Percentiles rank a stretch among this genome's conserved stretches.
phyloP scores from a whole-genome alignment of 2,113 vertebrate species.

The Prietella phreatophila region DNA sequence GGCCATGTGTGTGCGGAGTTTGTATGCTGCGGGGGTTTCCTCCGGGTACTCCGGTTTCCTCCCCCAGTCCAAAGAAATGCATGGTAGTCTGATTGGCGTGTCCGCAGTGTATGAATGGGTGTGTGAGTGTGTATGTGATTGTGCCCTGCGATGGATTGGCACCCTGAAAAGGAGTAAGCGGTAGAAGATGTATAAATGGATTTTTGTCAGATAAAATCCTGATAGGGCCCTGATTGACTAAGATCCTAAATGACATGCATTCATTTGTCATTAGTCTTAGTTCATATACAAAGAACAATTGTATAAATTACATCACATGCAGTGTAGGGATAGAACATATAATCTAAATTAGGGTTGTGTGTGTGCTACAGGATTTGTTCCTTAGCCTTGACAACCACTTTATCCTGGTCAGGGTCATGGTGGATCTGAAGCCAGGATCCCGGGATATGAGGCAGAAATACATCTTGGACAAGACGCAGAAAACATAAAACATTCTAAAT shows the following conservation, averaged over 20 bases:
- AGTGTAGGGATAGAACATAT: neutral
- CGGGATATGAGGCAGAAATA: neutral
- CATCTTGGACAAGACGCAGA: neutral
- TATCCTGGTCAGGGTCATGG: neutral
- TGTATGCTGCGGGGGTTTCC: too few relatives aligned
- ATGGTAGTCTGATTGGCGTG: too few relatives aligned
- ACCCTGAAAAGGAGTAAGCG: too few relatives aligned
- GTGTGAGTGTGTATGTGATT: too few relatives aligned
- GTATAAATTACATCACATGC: neutral
- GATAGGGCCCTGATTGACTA: neutral
- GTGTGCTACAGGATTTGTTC: neutral
- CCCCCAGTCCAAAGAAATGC: too few relatives aligned
- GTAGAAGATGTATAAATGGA: too few relatives aligned
- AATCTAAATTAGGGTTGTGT: neutral
- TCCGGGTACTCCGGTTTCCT: too few relatives aligned
- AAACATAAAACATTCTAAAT: neutral
- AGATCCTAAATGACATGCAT: neutral
- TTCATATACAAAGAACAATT: neutral
- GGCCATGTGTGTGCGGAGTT: too few relatives aligned
- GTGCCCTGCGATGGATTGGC: too few relatives aligned
- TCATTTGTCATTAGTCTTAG: neutral
- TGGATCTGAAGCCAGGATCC: neutral
- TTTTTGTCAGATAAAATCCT: neutral
- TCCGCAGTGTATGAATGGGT: too few relatives aligned
- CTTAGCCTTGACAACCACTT: neutral